Evolutionary conservation across 2,797 vertebrate species (phyloP), one percentile per base, ranked within the genome.

Genomic region (Catamblyrhynchus diadema): DNA sequence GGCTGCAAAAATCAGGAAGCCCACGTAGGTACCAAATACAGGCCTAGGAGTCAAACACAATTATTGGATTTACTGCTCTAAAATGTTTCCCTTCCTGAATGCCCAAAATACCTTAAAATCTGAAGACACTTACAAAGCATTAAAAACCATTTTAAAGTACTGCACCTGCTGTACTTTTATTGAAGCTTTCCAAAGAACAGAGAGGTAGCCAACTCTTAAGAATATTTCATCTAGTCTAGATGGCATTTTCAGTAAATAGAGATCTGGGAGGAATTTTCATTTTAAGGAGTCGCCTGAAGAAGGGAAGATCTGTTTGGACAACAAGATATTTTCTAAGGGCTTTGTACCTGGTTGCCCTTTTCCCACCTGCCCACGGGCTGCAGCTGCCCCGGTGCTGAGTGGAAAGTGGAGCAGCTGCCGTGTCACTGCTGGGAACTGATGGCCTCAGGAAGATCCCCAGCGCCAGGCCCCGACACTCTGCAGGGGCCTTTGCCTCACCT

Each of bases 101-200:
- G 35, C 33, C 83, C 50, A 59, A 81, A 93, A 71, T 73, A 57
- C 25, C 35, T 81, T 86, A 66, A 88, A 91, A 86, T 61, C 30
- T 8, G 22, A 64, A 66, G 71, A 71, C 10, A 19, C 21, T 71
- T 67, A 35, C 2, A 61, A 85, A 92, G n/a, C 48, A 42, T 54
- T 71, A 84, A 71, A 75, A 81, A 35, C 8, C 22, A 83, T 77
- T 90, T 93, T 86, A 35, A 91, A 28, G 85, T 86, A 72, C 81
- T 81, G 24, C 70, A 91, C 74, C 74, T 79, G 71, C 90, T 88
- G 21, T 81, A 88, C 82, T 93, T 91, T 75, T 70, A 3, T 62
- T 54, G n/a, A 66, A 90, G 33, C 39, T 87, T 92, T 88, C 73
- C 48, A 33, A 86, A 91, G 87, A 73, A 42, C 25, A 66, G 47